These are phyloP conservation scores for Peromyscus attwateri DNA, from an alignment of 2,797 vertebrate species.

Conservation along the genomic window DNA sequence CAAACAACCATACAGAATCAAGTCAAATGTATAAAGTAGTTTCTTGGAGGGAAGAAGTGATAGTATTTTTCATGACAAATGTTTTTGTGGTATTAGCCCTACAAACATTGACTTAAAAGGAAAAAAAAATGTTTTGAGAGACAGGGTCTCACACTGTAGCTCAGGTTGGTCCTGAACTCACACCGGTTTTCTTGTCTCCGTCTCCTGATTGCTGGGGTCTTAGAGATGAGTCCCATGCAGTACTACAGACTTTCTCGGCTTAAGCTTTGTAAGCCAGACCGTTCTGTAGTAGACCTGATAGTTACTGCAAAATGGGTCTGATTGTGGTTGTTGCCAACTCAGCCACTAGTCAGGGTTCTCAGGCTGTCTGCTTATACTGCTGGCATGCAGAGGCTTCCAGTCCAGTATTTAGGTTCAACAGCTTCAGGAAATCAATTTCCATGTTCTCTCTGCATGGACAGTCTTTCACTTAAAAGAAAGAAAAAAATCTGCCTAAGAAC, in stretches of 20 bases:
- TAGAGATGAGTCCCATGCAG: background rate
- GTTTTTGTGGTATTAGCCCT: background rate
- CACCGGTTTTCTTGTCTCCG: background rate
- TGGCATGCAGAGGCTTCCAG: slow-evolving; percentile 16
- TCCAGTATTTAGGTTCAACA: background rate
- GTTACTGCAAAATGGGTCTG: background rate
- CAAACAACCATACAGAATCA: background rate
- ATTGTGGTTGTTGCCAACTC: background rate
- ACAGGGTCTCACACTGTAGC: background rate
- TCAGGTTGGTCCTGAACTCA: background rate
- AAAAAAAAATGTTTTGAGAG: background rate
- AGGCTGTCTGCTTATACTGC: background rate
- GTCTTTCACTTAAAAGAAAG: background rate
- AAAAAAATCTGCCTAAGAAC: slow-evolving; percentile 35
- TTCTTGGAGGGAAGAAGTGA: background rate
- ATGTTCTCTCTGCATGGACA: slow-evolving; percentile 49
- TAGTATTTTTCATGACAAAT: slow-evolving; percentile 49
- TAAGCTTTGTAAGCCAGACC: background rate
- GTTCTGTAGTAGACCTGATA: background rate
- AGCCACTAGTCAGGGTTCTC: background rate
- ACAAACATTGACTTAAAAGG: slow-evolving; percentile 31
- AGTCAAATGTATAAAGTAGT: slow-evolving; percentile 21
- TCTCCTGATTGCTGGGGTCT: background rate
- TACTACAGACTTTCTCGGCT: background rate
- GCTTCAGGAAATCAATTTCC: slow-evolving; percentile 48